Conservation (phyloP, 2,797 vertebrate genomes). For the Characodon lateralis region DNA sequence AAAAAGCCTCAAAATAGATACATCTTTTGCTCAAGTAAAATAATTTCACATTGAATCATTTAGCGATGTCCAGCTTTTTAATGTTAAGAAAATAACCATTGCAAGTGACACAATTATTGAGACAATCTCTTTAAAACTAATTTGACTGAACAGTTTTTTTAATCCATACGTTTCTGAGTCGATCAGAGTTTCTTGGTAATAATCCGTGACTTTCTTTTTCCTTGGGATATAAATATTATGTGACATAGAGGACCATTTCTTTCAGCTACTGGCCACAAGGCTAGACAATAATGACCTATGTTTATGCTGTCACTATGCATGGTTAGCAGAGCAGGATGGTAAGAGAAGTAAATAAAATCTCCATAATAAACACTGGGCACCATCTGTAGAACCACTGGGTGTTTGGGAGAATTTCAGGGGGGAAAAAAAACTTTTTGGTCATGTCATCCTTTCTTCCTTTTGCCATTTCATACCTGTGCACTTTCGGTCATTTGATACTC, state of each 20-base stretch:
- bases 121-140: neutral
- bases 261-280: neutral
- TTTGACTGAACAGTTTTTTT: neutral
- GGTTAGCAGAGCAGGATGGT: neutral
- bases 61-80: neutral
- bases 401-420: neutral
- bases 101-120: neutral
- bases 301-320: neutral
- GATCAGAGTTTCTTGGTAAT: neutral
- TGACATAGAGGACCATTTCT: neutral
- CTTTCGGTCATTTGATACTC: too few relatives aligned
- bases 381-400: neutral
- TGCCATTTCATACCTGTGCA: too few relatives aligned
- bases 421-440: neutral
- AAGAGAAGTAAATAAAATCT: neutral
- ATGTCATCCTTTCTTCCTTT: neutral
- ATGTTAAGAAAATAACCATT: neutral
- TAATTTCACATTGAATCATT: neutral
- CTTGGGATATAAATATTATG: neutral
- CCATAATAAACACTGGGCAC: neutral
- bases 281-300: neutral
- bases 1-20: neutral
- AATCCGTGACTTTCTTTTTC: neutral
- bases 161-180: neutral
- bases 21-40: neutral